Evolutionary conservation across 2,888 invertebrate genomes (phyloP).

Genomic region (Nasonia oneida): DNA sequence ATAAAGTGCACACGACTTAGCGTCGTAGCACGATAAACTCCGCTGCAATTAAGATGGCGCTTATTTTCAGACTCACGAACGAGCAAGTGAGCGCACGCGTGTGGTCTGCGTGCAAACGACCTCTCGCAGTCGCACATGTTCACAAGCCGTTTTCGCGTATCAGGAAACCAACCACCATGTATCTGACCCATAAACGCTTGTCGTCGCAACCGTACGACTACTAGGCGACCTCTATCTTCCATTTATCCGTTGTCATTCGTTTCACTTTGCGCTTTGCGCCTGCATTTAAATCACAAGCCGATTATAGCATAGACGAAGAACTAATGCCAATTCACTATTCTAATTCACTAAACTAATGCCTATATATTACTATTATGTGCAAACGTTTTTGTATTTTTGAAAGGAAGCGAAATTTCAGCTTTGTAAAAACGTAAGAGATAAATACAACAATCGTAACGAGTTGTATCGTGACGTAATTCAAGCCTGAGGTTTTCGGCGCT

Average conservation of each 20-base stretch:
- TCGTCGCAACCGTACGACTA: constrained; percentile 46
- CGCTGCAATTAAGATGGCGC: constrained; percentile 53
- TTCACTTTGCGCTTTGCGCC: not conserved
- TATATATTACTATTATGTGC: no score
- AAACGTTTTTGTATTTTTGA: no score
- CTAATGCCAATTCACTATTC: no score
- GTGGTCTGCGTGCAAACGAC: constrained; percentile 30
- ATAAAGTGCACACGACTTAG: constrained; percentile 24
- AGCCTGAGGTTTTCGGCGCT: not conserved
- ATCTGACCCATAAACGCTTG: constrained; percentile 56
- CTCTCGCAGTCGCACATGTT: constrained; percentile 47
- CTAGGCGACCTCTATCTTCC: not conserved
- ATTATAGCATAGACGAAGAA: not conserved
- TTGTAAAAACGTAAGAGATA: no score
- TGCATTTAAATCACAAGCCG: not conserved
- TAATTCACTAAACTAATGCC: no score
- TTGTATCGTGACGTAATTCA: no score
- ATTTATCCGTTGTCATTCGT: not conserved
- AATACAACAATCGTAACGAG: no score
- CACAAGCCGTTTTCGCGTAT: constrained; percentile 55
- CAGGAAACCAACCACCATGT: constrained; percentile 50
- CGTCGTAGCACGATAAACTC: constrained; percentile 25
- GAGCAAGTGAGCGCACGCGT: not conserved
- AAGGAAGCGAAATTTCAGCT: no score
- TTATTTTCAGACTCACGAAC: not conserved